Conservation (phyloP, 2,113 vertebrate species). For the Empidonax traillii region DNA sequence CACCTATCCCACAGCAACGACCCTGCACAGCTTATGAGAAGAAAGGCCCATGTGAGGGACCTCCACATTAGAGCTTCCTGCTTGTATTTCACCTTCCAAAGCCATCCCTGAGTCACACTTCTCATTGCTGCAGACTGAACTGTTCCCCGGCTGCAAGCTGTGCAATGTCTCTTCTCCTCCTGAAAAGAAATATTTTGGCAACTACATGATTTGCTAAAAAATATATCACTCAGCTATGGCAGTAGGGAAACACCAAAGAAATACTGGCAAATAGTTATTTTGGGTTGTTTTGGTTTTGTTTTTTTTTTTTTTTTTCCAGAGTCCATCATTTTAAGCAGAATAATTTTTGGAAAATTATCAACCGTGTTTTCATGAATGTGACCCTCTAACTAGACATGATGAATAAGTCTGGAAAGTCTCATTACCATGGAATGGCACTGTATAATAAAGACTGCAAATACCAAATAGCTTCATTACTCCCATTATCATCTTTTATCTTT, state of each 20-base stretch:
- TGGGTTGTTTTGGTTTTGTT: not conserved
- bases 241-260: not conserved
- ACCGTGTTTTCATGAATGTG: not conserved
- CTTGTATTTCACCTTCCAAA: not conserved
- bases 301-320: not conserved
- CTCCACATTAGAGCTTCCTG: not conserved
- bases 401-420: not conserved
- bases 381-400: not conserved
- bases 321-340: not conserved
- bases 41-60: not conserved
- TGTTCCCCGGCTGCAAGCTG: not conserved
- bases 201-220: not conserved
- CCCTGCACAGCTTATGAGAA: not conserved
- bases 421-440: not conserved
- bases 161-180: not conserved
- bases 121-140: not conserved
- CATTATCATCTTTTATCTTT: conserved; percentile 4
- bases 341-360: not conserved
- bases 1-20: not conserved
- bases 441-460: conserved; percentile 22
- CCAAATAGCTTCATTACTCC: conserved; percentile 13
- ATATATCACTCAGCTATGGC: not conserved
- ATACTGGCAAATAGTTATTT: not conserved
- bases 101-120: not conserved
- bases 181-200: not conserved